Evolutionary conservation across 2,797 vertebrate species (phyloP).

Genomic region (Rhabdophis nuchalis): DNA sequence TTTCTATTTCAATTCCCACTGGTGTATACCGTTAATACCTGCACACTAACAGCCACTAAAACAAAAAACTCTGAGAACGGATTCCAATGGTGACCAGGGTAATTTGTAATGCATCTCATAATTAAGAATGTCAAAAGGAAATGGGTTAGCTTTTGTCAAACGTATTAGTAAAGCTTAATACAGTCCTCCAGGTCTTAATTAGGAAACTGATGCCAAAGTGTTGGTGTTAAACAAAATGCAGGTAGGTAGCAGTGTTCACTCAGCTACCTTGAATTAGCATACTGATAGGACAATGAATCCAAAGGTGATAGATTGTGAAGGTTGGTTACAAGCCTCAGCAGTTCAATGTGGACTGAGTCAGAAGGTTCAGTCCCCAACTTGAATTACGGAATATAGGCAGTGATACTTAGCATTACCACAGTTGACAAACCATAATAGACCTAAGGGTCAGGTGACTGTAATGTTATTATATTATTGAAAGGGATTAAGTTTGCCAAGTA

Average conservation of each 20-base stretch:
- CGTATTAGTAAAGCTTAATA: slow-evolving; percentile 69
- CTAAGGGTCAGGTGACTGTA: background rate
- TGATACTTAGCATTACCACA: background rate
- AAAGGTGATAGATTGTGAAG: slow-evolving; percentile 39
- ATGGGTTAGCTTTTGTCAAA: slow-evolving; percentile 64
- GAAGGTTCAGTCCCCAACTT: background rate
- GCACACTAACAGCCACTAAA: slow-evolving; percentile 30
- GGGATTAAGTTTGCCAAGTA: background rate
- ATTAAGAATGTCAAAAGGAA: slow-evolving; percentile 66
- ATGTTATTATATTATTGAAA: background rate
- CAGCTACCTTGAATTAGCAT: slow-evolving; percentile 56
- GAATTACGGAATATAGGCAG: background rate
- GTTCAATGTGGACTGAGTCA: background rate
- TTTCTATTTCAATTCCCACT: slow-evolving; percentile 42
- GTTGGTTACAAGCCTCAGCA: background rate
- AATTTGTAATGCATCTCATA: slow-evolving; percentile 62
- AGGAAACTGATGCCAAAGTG: slow-evolving; percentile 63
- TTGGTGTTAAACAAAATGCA: slow-evolving; percentile 59
- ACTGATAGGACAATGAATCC: slow-evolving; percentile 46
- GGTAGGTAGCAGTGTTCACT: slow-evolving; percentile 53
- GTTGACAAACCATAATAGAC: background rate
- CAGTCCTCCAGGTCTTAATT: slow-evolving; percentile 68
- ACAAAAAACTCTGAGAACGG: slow-evolving; percentile 26
- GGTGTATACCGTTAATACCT: slow-evolving; percentile 12
- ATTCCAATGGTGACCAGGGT: slow-evolving; percentile 47